A percentile compares a stretch with the other conserved stretches of the same genome.
Conservation (phyloP, 2,888 invertebrate species). For the Drosophila pullipes region DNA sequence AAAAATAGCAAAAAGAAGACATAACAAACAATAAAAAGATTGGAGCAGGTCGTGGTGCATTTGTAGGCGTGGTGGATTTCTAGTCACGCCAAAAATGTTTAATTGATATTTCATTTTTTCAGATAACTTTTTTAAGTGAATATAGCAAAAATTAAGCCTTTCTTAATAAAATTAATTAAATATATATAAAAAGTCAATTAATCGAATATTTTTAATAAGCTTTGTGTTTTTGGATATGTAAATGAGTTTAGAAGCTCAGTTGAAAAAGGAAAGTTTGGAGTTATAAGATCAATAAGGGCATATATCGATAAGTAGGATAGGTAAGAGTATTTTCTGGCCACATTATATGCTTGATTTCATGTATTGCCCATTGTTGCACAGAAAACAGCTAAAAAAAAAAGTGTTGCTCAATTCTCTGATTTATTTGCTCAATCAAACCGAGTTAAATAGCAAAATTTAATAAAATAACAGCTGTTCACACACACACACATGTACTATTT, state of each 20-base stretch:
- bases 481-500: neutral
- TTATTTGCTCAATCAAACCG: neutral
- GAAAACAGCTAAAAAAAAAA: neutral
- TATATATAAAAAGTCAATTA: neutral
- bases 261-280: neutral
- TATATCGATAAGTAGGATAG: no score
- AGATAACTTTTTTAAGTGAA: neutral
- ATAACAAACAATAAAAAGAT: neutral
- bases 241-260: neutral
- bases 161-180: neutral
- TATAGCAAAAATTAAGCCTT: neutral
- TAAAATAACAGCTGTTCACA: neutral
- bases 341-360: neutral
- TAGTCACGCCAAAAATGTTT: neutral
- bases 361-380: neutral
- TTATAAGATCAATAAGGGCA: neutral
- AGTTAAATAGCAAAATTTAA: neutral
- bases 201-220: neutral
- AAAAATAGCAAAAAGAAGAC: neutral
- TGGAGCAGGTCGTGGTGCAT: neutral
- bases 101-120: neutral
- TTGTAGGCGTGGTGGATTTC: neutral
- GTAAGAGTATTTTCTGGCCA: no score
- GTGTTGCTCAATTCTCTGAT: neutral
- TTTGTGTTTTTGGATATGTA: neutral